Evolutionary conservation across 2,797 vertebrate species (phyloP).

Genomic region (Cetoscarus ocellatus): DNA sequence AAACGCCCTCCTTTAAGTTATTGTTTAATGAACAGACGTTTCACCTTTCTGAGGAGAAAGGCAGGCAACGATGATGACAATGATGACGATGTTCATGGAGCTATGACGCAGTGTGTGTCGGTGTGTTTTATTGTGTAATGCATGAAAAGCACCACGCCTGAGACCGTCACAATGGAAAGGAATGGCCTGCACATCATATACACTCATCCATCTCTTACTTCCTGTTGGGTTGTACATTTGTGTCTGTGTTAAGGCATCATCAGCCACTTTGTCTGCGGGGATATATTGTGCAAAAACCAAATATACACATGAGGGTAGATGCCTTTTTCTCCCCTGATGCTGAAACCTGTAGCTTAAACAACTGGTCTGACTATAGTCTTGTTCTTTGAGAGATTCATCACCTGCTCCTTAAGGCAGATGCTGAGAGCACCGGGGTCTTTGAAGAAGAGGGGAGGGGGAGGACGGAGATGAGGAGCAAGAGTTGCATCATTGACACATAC

Average conservation of each 20-base stretch:
- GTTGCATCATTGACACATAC: slow-evolving; percentile 16
- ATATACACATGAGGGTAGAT: slow-evolving; percentile 56
- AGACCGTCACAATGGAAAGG: slow-evolving; percentile 76
- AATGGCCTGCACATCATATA: slow-evolving; percentile 69
- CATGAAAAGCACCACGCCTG: slow-evolving; percentile 75
- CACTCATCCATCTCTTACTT: slow-evolving; percentile 31
- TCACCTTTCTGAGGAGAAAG: slow-evolving; percentile 71
- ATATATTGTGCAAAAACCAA: slow-evolving; percentile 59
- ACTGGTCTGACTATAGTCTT: slow-evolving; percentile 73
- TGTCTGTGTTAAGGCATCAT: slow-evolving; percentile 79
- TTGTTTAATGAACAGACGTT: slow-evolving; percentile 64
- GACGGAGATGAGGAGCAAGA: not conserved
- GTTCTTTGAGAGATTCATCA: slow-evolving; percentile 75
- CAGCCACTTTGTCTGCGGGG: slow-evolving; percentile 70
- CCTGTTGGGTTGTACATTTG: slow-evolving; percentile 63
- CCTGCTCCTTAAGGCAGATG: slow-evolving; percentile 73
- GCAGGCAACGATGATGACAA: slow-evolving; percentile 48
- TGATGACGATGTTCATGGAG: slow-evolving; percentile 49
- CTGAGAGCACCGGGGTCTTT: slow-evolving; percentile 76
- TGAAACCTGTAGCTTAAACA: slow-evolving; percentile 78
- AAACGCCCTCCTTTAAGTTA: slow-evolving; percentile 73
- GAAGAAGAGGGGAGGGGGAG: slow-evolving; percentile 10
- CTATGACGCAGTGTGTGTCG: slow-evolving; percentile 35
- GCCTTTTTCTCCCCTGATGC: slow-evolving; percentile 57
- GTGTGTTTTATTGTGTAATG: slow-evolving; percentile 53